Base-by-base conservation (phyloP, 1,140 invertebrate species). In the Drosophila leontia region DNA sequence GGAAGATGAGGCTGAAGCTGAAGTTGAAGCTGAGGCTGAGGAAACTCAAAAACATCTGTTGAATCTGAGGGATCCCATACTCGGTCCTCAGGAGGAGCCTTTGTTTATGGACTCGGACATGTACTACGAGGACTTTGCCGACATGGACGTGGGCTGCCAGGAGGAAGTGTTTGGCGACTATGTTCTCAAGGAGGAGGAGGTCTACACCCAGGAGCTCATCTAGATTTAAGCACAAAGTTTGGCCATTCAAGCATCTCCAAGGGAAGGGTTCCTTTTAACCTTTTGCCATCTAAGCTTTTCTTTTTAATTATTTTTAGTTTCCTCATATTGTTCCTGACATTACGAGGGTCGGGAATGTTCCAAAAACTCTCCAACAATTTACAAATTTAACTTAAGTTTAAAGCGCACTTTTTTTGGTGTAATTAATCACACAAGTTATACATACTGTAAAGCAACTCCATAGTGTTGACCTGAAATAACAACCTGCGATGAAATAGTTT, bases 141-240 rank as follows among this genome's bases (percentile, higher is more conserved):
- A 91, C 61, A 91, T 91, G 86, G 86, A 91, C 41, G 82, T 91
- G 37, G 84, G 82, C 47, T 91, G 80, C 56, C 82, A 91, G 56
- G 86, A 90, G 64, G 87, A 91, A 39, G 87, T 91, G n/a, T 88
- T 82, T 19, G 84, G 72, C 5, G 84, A 88, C 51, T 87, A 63
- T 55, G 63, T 63, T 42, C 74, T 78, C 15, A 91, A 80, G 55
- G 91, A 92, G 39, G 91, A 92, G 53, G 91, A 92, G 65, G 83
- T 92, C 35, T 91, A 82, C 57, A 88, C 81, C 8, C 76, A 87
- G 41, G 58, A 70, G 50, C 50, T 77, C 23, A 48, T 70, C 44
- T 88, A 88, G 56, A 61, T 29, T 23, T 76, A 76, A 75, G 71
- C n/a, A 47, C 34, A 26, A 41, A 23, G 29, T 65, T 76, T 47